Evolutionary conservation across 1,140 invertebrate genomes (phyloP).

Genomic region (Macrosteles quadrilineatus): DNA sequence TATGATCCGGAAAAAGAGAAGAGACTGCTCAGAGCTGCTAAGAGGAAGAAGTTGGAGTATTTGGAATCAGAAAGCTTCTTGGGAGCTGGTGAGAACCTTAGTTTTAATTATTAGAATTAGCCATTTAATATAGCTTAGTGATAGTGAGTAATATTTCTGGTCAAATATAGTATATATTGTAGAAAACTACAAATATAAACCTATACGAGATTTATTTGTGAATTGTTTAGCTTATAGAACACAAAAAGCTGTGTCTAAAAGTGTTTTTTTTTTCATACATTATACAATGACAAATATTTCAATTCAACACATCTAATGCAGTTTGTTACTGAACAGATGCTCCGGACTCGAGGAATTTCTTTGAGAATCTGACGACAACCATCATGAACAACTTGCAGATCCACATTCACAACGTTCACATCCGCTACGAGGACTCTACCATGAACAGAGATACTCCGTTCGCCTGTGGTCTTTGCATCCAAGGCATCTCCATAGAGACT

Average conservation of each 20-base stretch:
- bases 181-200: too few relatives aligned
- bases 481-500: slow-evolving; percentile 74
- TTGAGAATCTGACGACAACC: slow-evolving; percentile 71
- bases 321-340: slow-evolving; percentile 32
- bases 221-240: too few relatives aligned
- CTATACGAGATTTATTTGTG: too few relatives aligned
- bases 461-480: slow-evolving; percentile 77
- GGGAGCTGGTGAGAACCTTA: slow-evolving; percentile 48
- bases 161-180: too few relatives aligned
- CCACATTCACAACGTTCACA: slow-evolving; percentile 76
- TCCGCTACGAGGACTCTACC: slow-evolving; percentile 78
- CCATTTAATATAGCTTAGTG: too few relatives aligned
- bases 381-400: slow-evolving; percentile 82
- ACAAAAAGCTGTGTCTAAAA: too few relatives aligned
- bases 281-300: too few relatives aligned
- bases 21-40: slow-evolving; percentile 68
- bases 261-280: too few relatives aligned
- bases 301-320: too few relatives aligned
- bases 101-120: too few relatives aligned
- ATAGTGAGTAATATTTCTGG: too few relatives aligned
- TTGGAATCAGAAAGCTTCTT: slow-evolving; percentile 53
- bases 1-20: slow-evolving; percentile 77
- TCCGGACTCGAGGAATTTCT: slow-evolving; percentile 53
- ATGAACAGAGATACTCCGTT: slow-evolving; percentile 65
- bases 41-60: slow-evolving; percentile 62